Percentiles rank a stretch among this genome's conserved stretches.
These are phyloP conservation scores for Clepsis dumicolana DNA, from an alignment of 2,888 invertebrate genomes.

Conservation along the genomic window DNA sequence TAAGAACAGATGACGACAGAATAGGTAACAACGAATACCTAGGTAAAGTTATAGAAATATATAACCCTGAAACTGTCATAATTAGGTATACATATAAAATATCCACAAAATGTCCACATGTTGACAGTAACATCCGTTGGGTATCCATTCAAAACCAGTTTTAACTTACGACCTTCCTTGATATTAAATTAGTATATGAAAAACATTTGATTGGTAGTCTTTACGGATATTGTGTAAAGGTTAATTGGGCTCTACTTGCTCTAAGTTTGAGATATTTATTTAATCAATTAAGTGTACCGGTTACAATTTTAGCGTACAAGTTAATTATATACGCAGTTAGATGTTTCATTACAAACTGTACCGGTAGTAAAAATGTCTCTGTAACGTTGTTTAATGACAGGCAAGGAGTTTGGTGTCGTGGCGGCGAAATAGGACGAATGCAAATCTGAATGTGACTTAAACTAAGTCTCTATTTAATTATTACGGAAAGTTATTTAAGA, in stretches of 20 bases:
- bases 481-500: no score
- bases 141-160: slow-evolving; percentile 46
- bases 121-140: slow-evolving; percentile 49
- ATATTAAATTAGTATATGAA: slow-evolving; percentile 24
- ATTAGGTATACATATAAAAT: no score
- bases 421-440: not conserved
- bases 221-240: slow-evolving; percentile 49
- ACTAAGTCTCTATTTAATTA: no score
- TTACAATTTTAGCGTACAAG: slow-evolving; percentile 6
- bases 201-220: slow-evolving; percentile 27
- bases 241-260: slow-evolving; percentile 30
- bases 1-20: no score
- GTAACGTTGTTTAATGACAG: not conserved
- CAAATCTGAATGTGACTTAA: no score
- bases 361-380: not conserved
- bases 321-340: slow-evolving; percentile 1
- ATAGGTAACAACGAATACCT: not conserved
- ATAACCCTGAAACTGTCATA: not conserved
- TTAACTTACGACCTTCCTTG: slow-evolving; percentile 54
- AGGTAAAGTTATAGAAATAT: not conserved
- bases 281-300: slow-evolving; percentile 9
- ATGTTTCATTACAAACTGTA: not conserved
- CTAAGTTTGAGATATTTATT: slow-evolving; percentile 2
- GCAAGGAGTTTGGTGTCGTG: not conserved
- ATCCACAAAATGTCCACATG: slow-evolving; percentile 17